phyloP scores from a whole-genome alignment of 2,113 vertebrate genomes.

The Myotis davidii region DNA sequence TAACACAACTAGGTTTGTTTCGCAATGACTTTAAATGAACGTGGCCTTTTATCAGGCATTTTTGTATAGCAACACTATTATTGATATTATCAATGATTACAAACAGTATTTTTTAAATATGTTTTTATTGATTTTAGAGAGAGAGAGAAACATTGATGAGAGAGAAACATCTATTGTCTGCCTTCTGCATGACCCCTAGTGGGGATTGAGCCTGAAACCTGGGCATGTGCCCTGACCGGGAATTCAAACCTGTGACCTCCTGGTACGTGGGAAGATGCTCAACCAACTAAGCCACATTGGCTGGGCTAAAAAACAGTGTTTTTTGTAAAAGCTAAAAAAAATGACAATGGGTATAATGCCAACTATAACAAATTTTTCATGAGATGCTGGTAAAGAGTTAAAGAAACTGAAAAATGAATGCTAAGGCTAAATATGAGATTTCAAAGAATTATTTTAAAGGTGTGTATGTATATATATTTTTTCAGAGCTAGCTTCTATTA shows the following conservation, averaged over 20 bases:
- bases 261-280: too few species aligned
- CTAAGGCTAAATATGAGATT: background rate
- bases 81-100: slow-evolving; percentile 18
- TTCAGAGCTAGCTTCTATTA: background rate
- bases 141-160: too few species aligned
- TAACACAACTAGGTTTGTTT: slow-evolving; percentile 34
- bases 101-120: background rate
- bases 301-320: too few species aligned
- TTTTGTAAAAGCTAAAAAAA: slow-evolving; percentile 20
- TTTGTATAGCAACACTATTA: slow-evolving; percentile 12
- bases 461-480: background rate
- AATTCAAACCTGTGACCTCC: too few species aligned
- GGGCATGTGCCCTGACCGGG: too few species aligned
- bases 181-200: too few species aligned
- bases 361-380: background rate
- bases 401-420: background rate
- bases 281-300: too few species aligned
- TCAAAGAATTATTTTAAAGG: background rate
- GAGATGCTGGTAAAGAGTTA: background rate
- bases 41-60: background rate
- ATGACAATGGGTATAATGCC: background rate
- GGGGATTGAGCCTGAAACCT: too few species aligned
- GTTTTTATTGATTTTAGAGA: too few species aligned
- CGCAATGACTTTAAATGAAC: slow-evolving; percentile 41
- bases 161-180: too few species aligned